These are phyloP conservation scores for Eupithecia tripunctaria DNA, from an alignment of 2,888 invertebrate genomes.

Conservation along the genomic window DNA sequence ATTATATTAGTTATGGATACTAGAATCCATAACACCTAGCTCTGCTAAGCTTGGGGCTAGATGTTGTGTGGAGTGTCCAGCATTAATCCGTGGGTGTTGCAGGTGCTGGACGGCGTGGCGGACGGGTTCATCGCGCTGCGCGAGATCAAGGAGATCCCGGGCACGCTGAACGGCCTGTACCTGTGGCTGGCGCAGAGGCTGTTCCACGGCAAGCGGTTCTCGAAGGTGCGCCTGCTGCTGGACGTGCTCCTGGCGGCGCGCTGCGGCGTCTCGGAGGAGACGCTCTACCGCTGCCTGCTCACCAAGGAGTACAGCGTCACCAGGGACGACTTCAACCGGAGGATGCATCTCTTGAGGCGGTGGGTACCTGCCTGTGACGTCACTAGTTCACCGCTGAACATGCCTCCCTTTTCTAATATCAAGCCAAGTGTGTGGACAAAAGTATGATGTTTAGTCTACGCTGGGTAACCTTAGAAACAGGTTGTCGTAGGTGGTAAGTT, in stretches of 20 bases:
- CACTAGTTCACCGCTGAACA: too few relatives aligned
- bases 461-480: too few relatives aligned
- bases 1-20: too few relatives aligned
- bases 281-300: conserved; percentile 92
- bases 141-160: conserved; percentile 96
- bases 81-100: background rate
- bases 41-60: too few relatives aligned
- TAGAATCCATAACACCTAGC: too few relatives aligned
- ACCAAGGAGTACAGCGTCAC: conserved; percentile 92
- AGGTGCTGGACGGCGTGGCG: conserved; percentile 94
- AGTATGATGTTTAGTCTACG: too few relatives aligned
- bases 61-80: too few relatives aligned
- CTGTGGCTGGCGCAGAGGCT: conserved; percentile 97
- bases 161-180: conserved; percentile 97
- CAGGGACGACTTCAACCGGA: conserved; percentile 91
- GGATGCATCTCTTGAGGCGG: conserved; percentile 89
- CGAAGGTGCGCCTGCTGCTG: conserved; percentile 91
- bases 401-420: too few relatives aligned
- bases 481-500: too few relatives aligned
- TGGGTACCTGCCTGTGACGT: conserved; percentile 54
- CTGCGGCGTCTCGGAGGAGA: conserved; percentile 91
- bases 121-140: conserved; percentile 96
- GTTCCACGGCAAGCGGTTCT: conserved; percentile 94
- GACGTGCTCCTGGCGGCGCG: conserved; percentile 95
- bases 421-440: too few relatives aligned